phyloP scores from a whole-genome alignment of 2,888 invertebrate genomes.

The Drosophila lacicola region DNA sequence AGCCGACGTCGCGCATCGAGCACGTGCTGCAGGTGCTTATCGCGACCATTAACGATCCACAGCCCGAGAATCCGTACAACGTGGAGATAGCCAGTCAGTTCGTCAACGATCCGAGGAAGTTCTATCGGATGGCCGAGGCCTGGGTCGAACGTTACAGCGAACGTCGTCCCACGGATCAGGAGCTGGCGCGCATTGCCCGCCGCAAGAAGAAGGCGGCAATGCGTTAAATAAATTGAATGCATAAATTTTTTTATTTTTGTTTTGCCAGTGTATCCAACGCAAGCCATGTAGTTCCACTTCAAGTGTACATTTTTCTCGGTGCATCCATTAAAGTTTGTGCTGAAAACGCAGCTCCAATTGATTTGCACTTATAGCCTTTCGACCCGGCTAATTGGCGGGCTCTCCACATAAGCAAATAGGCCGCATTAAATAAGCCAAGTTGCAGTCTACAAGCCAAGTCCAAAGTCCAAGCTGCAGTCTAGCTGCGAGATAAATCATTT shows the following conservation, averaged over 20 bases:
- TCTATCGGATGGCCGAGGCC: slow-evolving; percentile 98
- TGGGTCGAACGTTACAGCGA: slow-evolving; percentile 98
- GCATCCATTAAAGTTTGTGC: neutral
- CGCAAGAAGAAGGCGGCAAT: slow-evolving; percentile 27
- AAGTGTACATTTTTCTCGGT: neutral
- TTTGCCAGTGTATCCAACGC: no score
- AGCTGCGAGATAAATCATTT: slow-evolving; percentile 73
- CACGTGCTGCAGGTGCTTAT: slow-evolving; percentile 99
- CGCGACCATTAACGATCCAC: slow-evolving; percentile 98
- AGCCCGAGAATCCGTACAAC: slow-evolving; percentile 98
- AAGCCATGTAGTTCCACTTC: no score
- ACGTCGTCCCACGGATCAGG: slow-evolving; percentile 92
- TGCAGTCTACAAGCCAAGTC: slow-evolving; percentile 3
- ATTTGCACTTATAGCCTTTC: slow-evolving; percentile 13
- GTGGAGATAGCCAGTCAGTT: slow-evolving; percentile 98
- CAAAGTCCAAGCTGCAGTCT: slow-evolving; percentile 6
- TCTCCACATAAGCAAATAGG: slow-evolving; percentile 18
- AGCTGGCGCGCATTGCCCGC: slow-evolving; percentile 43
- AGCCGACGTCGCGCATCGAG: slow-evolving; percentile 99
- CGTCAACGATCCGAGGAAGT: slow-evolving; percentile 97
- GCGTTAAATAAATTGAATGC: neutral
- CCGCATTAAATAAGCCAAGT: slow-evolving; percentile 28
- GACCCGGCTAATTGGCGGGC: slow-evolving; percentile 59
- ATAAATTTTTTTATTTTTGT: no score
- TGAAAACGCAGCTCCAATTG: neutral